Conservation (phyloP, 2,888 invertebrate species). For the Blastobasis lacticolella region DNA sequence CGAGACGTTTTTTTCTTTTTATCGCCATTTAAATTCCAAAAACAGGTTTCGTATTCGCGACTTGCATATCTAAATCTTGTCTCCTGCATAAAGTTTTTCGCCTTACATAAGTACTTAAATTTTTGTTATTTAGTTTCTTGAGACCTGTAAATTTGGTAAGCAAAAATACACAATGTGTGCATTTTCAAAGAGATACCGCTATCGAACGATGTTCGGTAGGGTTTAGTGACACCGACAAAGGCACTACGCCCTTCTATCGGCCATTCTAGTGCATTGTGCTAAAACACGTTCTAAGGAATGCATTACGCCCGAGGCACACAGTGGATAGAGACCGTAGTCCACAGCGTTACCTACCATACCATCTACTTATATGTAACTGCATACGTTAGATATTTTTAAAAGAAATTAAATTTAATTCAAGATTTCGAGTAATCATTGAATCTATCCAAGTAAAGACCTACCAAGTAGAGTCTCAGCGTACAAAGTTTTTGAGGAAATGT, state of each 20-base stretch:
- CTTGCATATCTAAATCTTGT: conserved; percentile 28
- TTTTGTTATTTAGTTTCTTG: neutral
- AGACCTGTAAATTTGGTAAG: too few relatives aligned
- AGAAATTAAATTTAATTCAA: neutral
- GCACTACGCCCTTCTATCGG: conserved; percentile 11
- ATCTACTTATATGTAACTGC: conserved; percentile 21
- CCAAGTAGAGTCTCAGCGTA: too few relatives aligned
- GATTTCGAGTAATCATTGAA: too few relatives aligned
- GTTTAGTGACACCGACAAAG: conserved; percentile 15
- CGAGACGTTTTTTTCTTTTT: conserved; percentile 5
- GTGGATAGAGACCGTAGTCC: conserved; percentile 7
- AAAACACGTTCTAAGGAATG: conserved; percentile 62
- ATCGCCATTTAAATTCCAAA: conserved; percentile 18
- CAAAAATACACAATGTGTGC: too few relatives aligned
- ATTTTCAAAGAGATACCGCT: too few relatives aligned
- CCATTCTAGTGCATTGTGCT: conserved; percentile 36
- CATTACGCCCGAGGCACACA: conserved; percentile 23
- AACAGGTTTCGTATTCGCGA: conserved; percentile 51
- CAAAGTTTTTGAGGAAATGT: too few relatives aligned
- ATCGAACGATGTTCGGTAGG: conserved; percentile 7
- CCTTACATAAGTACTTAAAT: conserved; percentile 10
- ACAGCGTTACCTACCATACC: conserved; percentile 6
- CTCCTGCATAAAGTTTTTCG: conserved; percentile 24
- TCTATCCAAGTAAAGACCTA: too few relatives aligned
- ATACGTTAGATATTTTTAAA: neutral